phyloP scores from a whole-genome alignment of 2,888 invertebrate genomes.

The Ariolimax columbianus region DNA sequence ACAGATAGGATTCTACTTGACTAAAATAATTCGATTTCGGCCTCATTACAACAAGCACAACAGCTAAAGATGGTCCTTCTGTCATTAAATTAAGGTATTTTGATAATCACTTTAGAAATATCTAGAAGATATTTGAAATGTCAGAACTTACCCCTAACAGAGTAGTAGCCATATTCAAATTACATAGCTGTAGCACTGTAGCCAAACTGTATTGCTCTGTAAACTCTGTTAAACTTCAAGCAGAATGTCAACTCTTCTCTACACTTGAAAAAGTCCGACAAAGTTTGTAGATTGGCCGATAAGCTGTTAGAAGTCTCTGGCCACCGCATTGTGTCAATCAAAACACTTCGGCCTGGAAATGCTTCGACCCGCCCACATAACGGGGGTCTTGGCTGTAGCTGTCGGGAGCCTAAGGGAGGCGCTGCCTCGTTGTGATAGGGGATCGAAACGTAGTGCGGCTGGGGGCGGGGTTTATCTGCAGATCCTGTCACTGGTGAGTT shows the following conservation, averaged over 20 bases:
- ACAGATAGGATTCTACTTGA: too few relatives aligned
- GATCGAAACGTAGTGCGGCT: neutral
- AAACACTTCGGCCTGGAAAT: neutral
- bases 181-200: neutral
- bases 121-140: too few relatives aligned
- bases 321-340: neutral
- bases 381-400: neutral
- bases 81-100: too few relatives aligned
- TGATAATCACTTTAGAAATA: neutral
- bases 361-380: neutral
- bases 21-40: too few relatives aligned
- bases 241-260: neutral
- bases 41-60: too few relatives aligned
- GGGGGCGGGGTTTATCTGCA: neutral
- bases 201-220: too few relatives aligned
- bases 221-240: neutral
- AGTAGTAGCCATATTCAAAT: slow-evolving; percentile 27
- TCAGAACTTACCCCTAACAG: slow-evolving; percentile 5
- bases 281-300: neutral
- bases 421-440: neutral
- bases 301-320: neutral
- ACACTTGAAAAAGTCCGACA: neutral
- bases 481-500: neutral
- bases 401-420: neutral
- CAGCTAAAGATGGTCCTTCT: too few relatives aligned